These are phyloP conservation scores for Peromyscus polionotus DNA, from an alignment of 2,113 vertebrate species.

Conservation along the genomic window DNA sequence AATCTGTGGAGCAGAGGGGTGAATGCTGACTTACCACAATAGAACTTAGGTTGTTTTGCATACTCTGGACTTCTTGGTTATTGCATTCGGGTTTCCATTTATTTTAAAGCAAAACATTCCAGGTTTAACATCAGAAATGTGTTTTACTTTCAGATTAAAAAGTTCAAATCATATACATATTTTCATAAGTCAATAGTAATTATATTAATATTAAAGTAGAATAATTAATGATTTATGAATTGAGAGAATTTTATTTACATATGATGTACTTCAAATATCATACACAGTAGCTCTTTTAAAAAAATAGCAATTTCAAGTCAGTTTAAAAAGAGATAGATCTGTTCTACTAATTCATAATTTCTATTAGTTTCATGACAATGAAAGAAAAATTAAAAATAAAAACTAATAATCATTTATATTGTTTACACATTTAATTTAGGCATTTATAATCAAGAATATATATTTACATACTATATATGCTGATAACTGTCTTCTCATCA, in stretches of 20 bases:
- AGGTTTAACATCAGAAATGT: neutral
- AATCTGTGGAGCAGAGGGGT: neutral
- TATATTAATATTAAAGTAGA: neutral
- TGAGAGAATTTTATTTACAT: neutral
- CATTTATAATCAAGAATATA: neutral
- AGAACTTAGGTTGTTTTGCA: neutral
- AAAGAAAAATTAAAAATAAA: neutral
- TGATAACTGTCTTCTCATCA: neutral
- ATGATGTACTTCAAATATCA: neutral
- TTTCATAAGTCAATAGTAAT: neutral
- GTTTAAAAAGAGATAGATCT: neutral
- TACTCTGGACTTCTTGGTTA: neutral
- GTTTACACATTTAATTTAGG: neutral
- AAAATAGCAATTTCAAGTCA: neutral
- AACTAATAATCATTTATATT: neutral
- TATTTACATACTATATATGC: neutral
- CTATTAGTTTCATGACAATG: neutral
- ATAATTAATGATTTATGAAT: neutral
- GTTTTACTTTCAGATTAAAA: conserved; percentile 20
- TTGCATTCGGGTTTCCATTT: neutral
- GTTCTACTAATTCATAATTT: neutral
- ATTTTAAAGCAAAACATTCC: neutral
- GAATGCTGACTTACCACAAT: neutral
- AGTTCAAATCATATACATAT: neutral
- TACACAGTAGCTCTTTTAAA: neutral